A percentile compares a stretch with the other conserved stretches of the same genome.
Evolutionary conservation across 2,797 vertebrate species (phyloP).

Genomic region (Sphenopsis melanotis): DNA sequence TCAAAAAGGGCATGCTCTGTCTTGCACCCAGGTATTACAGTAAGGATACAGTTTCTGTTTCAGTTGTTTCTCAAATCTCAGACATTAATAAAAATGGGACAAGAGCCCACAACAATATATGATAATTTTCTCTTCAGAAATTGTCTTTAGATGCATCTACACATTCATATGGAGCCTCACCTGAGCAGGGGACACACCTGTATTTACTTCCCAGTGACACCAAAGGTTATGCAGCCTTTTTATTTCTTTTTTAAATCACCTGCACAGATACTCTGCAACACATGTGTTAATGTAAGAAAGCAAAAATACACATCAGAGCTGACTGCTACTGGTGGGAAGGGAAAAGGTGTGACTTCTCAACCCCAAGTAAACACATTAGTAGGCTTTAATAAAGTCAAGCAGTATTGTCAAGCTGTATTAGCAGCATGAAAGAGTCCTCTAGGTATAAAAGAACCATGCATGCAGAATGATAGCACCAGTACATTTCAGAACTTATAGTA

Average conservation of each 20-base stretch:
- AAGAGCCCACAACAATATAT: not conserved
- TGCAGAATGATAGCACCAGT: not conserved
- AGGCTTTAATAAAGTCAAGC: not conserved
- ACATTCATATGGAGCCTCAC: not conserved
- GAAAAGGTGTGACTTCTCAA: not conserved
- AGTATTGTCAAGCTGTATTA: not conserved
- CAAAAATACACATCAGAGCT: not conserved
- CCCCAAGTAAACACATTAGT: not conserved
- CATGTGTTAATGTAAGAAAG: not conserved
- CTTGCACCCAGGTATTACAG: not conserved
- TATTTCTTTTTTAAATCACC: not conserved
- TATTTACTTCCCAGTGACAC: not conserved
- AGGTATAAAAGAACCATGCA: not conserved
- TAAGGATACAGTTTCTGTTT: not conserved
- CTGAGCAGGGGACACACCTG: not conserved
- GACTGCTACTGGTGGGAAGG: not conserved
- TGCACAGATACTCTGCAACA: not conserved
- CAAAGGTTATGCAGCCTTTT: not conserved
- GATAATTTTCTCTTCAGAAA: not conserved
- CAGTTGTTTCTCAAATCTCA: not conserved
- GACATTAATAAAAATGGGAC: not conserved
- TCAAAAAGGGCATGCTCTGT: fast-evolving
- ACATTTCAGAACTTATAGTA: not conserved
- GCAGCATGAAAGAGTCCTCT: not conserved
- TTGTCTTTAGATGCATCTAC: not conserved